Conservation (phyloP, 2,113 vertebrate genomes). For the Mastomys coucha region DNA sequence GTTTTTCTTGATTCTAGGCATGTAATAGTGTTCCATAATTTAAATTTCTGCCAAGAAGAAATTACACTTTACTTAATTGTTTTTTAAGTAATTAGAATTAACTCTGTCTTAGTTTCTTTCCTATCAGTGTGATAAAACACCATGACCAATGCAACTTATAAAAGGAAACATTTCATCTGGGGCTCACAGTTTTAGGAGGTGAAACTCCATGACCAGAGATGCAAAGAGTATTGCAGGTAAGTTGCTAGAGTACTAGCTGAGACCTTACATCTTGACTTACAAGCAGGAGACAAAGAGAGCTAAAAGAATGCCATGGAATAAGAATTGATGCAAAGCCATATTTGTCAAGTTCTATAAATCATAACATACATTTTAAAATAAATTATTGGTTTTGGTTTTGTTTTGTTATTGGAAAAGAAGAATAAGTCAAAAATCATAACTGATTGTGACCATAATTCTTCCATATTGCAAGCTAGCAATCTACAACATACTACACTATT, state of each 20-base stretch:
- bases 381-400: background rate
- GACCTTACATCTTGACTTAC: background rate
- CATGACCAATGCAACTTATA: background rate
- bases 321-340: background rate
- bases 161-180: background rate
- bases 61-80: background rate
- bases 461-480: background rate
- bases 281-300: background rate
- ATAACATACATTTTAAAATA: background rate
- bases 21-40: background rate
- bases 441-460: background rate
- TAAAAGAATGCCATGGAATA: background rate
- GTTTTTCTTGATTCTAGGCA: background rate
- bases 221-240: background rate
- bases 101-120: background rate
- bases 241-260: background rate
- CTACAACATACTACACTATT: background rate
- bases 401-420: background rate
- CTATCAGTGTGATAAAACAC: background rate
- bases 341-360: background rate
- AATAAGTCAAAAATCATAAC: conserved; percentile 21
- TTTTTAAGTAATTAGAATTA: background rate
- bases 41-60: background rate
- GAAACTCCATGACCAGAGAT: too few relatives aligned
- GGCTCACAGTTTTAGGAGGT: background rate